Evolutionary conservation across 2,797 vertebrate species (phyloP), one percentile per base, ranked within the genome.

Genomic region (Triplophysa yarkandensis): DNA sequence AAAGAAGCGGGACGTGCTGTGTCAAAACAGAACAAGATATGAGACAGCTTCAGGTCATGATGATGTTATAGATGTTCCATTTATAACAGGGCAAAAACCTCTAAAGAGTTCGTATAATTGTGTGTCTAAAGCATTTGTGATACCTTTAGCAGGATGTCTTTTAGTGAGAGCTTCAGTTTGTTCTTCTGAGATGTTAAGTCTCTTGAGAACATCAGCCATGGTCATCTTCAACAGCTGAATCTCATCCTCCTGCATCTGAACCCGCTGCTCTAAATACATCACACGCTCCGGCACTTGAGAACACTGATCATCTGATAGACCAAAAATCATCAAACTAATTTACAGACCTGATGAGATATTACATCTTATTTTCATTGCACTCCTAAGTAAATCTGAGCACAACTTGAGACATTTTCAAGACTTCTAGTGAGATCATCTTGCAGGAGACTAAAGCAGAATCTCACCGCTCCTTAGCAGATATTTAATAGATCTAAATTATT

Each of bases 201-300:
- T 92, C 81, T 97, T 94, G 52, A 98, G 94, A 52, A 98, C 96
- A 9, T 98, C 95, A 0, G 95, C 94, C 88, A 98, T 88, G 0
- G 96, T 93, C 55, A 96, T 93, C 85, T 98, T 98, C 82, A 98
- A 87, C 88, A 98, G 89, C 91, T 98, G 96, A 85, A 98, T 95
- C 82, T 98, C 97, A 3, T 98, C 96, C 50, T 98, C 97, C 79
- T 98, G 97, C 93, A 97, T 95, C 91, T 98, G 96, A 83, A 98
- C 95, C 6, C 95, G 93, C 89, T 98, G 96, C 90, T 98, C 97
- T 84, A 98, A 91, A 62, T 95, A 96, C 65, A 95, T 95, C 52
- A 98, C 93, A 55, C 96, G 93, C 86, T 98, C 97, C 0, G 89
- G 92, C 64, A 98, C 94, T 77, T 93, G 94, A 0, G 95, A 97